Evolutionary conservation across 2,888 invertebrate genomes (phyloP).

Genomic region (Iselma pallidipennis): DNA sequence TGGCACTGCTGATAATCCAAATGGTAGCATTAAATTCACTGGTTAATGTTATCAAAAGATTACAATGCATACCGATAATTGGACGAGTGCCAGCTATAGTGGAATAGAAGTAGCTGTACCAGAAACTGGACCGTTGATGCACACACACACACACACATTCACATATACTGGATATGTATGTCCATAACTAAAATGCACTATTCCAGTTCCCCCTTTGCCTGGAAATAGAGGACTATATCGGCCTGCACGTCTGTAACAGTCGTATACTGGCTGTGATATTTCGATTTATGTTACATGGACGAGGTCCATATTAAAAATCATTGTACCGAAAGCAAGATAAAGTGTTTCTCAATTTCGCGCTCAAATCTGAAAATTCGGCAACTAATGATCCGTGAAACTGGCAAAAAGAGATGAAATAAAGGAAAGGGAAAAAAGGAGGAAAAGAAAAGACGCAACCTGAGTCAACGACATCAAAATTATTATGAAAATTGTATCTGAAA

Average conservation of each 20-base stretch:
- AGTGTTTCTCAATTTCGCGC: conserved; percentile 46
- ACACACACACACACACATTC: too few relatives aligned
- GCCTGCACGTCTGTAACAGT: conserved; percentile 27
- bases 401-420: conserved; percentile 20
- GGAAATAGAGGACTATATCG: conserved; percentile 9
- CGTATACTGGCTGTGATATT: conserved; percentile 37
- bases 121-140: not conserved
- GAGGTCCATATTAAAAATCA: conserved; percentile 47
- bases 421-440: not conserved
- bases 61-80: not conserved
- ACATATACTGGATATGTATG: not conserved
- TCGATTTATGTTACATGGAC: conserved; percentile 41
- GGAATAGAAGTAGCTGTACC: not conserved
- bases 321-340: conserved; percentile 51
- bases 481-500: conserved; percentile 23
- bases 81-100: not conserved
- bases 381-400: conserved; percentile 46
- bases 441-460: conserved; percentile 18
- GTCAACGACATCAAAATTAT: conserved; percentile 15
- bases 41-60: not conserved
- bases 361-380: conserved; percentile 37
- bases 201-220: not conserved
- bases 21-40: not conserved
- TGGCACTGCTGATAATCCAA: not conserved
- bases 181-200: not conserved